Base-by-base conservation (phyloP, 2,888 invertebrate genomes). In the Dendrolimus houi region DNA sequence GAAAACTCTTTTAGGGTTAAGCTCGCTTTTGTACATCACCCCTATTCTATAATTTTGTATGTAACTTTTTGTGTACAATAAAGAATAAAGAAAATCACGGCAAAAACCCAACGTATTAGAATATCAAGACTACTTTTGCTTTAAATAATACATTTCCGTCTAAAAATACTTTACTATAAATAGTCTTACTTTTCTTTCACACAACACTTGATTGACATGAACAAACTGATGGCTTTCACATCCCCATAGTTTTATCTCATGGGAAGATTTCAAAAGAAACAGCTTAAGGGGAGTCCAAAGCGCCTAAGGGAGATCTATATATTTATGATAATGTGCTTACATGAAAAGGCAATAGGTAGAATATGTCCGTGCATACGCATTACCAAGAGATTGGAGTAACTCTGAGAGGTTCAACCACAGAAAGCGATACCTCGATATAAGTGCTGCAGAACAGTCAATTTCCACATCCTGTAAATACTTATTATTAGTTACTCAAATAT, bases 351-450 rank as follows among this genome's bases (percentile, higher is more conserved):
- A 92, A 73, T 94, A 94, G 0, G 93, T 93, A 0, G 94, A 93
- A 72, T 94, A 94, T 1, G 94, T 94, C 55, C 94, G 83, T 0
- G 94, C 92, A 65, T 94, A 94, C 1, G 94, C 94, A 69, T 93
- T 94, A 9, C 94, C 94, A 9, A 94, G 79, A 14, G 90, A 85
- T 71, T 94, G 94, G 13, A 94, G 75, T n/a, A 93, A 78, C 70
- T 94, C 94, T 55, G 94, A 94, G 1, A 94, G 81, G 68, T 92
- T 93, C 47, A 94, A 80, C 94, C 94, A 94, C 40, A 94, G 72
- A 61, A 83, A 90, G 57, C 94, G 90, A 69, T 94, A 94, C 17
- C 93, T 92, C 7, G 92, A 90, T 62, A 94, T 91, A 61, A 94
- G 76, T 57, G 83, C 87, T 1, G 92, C 85, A 6, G 92, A 84